A percentile compares a stretch with the other conserved stretches of the same genome.
phyloP scores from a whole-genome alignment of 2,888 invertebrate genomes.

The Furcula furcula region DNA sequence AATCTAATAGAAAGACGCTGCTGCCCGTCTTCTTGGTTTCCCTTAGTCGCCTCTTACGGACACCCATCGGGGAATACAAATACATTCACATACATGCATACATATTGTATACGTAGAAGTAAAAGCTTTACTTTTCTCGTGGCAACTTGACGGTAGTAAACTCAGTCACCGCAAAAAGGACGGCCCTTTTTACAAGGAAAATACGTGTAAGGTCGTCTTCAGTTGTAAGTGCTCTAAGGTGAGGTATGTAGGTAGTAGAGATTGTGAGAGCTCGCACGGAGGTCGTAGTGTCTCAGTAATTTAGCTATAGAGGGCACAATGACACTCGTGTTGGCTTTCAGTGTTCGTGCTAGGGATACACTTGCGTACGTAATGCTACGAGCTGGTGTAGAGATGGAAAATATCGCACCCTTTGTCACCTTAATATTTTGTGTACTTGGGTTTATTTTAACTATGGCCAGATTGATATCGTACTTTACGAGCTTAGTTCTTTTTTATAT shows the following conservation, averaged over 20 bases:
- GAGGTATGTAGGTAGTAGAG: constrained; percentile 18
- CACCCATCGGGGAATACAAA: too few species aligned
- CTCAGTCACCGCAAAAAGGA: not conserved
- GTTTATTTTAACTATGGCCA: too few species aligned
- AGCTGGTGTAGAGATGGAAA: constrained; percentile 5
- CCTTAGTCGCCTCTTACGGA: too few species aligned
- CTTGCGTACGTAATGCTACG: constrained; percentile 12
- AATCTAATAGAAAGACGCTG: too few species aligned
- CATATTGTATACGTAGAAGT: too few species aligned
- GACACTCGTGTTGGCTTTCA: constrained; percentile 37
- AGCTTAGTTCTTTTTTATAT: too few species aligned
- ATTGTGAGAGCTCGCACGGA: constrained; percentile 46
- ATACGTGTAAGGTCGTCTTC: not conserved
- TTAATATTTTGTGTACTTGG: not conserved
- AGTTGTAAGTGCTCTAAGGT: constrained; percentile 2
- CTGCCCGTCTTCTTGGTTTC: too few species aligned
- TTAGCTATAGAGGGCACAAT: constrained; percentile 51
- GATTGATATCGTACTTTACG: too few species aligned
- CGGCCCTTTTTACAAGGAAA: not conserved
- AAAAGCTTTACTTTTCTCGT: not conserved
- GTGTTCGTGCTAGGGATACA: constrained; percentile 21
- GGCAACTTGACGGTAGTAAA: not conserved
- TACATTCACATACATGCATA: too few species aligned
- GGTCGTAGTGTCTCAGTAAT: constrained; percentile 57
- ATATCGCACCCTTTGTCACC: constrained; percentile 3